Percentiles rank a stretch among this genome's conserved stretches.
phyloP scores from a whole-genome alignment of 2,797 vertebrate genomes.

The Thamnophis elegans region DNA sequence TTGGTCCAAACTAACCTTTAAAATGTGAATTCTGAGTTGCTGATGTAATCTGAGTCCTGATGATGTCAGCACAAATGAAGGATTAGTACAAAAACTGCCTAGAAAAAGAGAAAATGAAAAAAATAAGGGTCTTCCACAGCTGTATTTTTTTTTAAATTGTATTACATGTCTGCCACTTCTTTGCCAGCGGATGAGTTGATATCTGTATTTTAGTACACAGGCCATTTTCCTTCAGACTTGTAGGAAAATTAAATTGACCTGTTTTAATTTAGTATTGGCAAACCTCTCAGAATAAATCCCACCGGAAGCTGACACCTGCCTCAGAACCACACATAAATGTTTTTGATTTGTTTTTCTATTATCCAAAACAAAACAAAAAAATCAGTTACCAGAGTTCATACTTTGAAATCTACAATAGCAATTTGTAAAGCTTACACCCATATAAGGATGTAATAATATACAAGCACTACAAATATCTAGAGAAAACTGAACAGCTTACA shows the following conservation, averaged over 20 bases:
- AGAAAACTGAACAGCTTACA: background rate
- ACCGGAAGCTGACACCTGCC: background rate
- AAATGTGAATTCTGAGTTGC: slow-evolving; percentile 54
- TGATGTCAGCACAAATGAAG: slow-evolving; percentile 50
- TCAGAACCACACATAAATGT: background rate
- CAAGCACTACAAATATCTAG: background rate
- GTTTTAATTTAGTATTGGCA: background rate
- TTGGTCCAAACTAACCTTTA: slow-evolving; percentile 64
- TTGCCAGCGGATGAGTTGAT: background rate
- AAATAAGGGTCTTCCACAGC: background rate
- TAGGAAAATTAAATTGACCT: background rate
- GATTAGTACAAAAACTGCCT: slow-evolving; percentile 50
- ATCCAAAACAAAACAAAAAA: background rate
- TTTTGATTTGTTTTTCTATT: background rate
- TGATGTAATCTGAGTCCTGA: slow-evolving; percentile 43
- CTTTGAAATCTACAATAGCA: background rate
- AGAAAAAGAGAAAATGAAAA: slow-evolving; percentile 38
- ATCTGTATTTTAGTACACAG: background rate
- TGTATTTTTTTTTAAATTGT: background rate
- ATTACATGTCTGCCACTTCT: background rate
- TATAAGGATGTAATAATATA: background rate
- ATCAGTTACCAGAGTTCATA: background rate
- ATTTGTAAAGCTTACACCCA: background rate
- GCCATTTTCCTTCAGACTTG: background rate
- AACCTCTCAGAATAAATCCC: background rate